Percentiles rank a stretch among this genome's conserved stretches.
Evolutionary conservation across 2,113 vertebrate species (phyloP).

Genomic region (Neolamprologus toae): DNA sequence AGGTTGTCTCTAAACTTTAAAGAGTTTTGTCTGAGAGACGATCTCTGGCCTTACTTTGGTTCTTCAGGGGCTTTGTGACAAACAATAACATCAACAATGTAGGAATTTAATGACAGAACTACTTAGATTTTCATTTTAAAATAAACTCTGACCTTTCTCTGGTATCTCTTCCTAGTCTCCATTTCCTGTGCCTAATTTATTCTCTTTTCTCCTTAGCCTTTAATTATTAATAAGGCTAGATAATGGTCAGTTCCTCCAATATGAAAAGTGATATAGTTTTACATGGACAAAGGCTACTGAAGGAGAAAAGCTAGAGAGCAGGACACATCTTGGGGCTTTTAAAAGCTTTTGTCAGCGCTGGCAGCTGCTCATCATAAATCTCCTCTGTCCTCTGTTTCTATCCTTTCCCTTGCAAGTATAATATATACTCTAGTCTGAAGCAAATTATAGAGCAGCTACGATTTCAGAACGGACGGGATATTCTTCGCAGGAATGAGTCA

Average conservation of each 20-base stretch:
- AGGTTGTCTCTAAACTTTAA: not conserved
- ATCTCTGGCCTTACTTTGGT: not conserved
- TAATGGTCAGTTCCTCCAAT: not conserved
- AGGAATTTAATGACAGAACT: not conserved
- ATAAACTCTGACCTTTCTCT: not conserved
- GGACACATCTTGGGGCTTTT: not conserved
- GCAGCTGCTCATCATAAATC: constrained; percentile 35
- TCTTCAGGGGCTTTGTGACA: not conserved
- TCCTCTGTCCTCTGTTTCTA: not conserved
- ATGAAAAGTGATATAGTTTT: not conserved
- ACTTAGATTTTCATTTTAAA: not conserved
- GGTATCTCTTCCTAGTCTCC: not conserved
- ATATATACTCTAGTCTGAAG: not conserved
- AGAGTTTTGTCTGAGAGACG: not conserved
- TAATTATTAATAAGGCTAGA: not conserved
- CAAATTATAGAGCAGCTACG: not conserved
- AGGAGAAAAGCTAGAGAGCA: not conserved
- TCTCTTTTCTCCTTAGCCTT: not conserved
- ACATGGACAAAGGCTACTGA: not conserved
- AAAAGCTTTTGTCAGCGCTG: not conserved
- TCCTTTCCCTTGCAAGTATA: not conserved
- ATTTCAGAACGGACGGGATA: not conserved
- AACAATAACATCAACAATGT: not conserved
- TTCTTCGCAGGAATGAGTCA: constrained; percentile 6
- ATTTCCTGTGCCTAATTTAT: not conserved